Base-by-base conservation (phyloP, 2,797 vertebrate species). In the Potorous gilbertii region DNA sequence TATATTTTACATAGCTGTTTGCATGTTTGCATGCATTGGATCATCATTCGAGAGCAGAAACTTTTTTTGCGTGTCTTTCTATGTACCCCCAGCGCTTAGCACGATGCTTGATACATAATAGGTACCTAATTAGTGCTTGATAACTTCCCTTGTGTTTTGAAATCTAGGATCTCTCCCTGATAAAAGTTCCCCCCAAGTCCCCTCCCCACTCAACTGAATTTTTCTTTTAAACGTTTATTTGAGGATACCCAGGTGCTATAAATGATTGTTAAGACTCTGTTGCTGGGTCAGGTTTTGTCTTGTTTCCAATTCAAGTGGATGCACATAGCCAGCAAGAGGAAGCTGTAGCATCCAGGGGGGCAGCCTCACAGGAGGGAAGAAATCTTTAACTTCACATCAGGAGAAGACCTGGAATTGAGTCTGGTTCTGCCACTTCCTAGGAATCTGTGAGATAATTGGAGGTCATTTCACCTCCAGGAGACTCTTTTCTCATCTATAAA, bases 1-100 rank as follows among this genome's bases (percentile, higher is more conserved):
- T 66, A n/a, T 66, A n/a, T n/a, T 34, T 4, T 66, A 16, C 13
- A 5, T 66, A 66, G 13, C 34, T 66, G 13, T 62, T 66, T n/a
- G 31, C 31, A 34, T 1, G 0, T 28, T n/a, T 0, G 50, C 46
- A 31, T 54, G 50, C 5, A 1, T 0, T 2, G 16, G 90, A 10
- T 13, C 3, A 1, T 40, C 14, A 54, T 5, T 5, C 0, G 16
- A 27, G 59, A 1, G 9, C 40, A 1, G 14, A 8, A 50, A 10
- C 6, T 10, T 14, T 4, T 5, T 5, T 3, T 0, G 54, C 13
- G 0, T 18, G 12, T 18, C 1, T 13, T 92, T 74, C 62, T 6
- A n/a, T 16, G 16, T 55, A 52, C 14, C 29, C 21, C 14, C 34
- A 28, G 1, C 0, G 29, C 56, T 16, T 4, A 14, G 52, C 21